Conservation (phyloP, 2,113 vertebrate genomes). For the Syrrhaptes paradoxus region DNA sequence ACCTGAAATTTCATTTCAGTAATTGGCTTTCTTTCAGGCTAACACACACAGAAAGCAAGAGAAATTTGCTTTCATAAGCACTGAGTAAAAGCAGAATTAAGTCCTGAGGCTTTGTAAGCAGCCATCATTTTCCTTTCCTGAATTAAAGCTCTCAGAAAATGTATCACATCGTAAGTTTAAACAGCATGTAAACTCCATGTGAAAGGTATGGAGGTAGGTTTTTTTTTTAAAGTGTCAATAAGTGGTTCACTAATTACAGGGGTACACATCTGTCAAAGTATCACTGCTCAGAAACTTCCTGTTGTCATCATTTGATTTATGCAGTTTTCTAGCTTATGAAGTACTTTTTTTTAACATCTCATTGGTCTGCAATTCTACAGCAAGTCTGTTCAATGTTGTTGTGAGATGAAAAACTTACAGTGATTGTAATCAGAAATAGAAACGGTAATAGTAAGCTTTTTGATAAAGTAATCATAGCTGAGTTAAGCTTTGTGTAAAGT, state of each 20-base stretch:
- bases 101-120: background rate
- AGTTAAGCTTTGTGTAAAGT: background rate
- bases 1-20: background rate
- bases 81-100: background rate
- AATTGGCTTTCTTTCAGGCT: background rate
- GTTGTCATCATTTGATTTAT: background rate
- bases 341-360: background rate
- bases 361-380: background rate
- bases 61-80: background rate
- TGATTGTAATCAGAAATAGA: background rate
- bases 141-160: background rate
- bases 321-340: background rate
- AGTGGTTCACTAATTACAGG: background rate
- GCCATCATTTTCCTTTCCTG: background rate
- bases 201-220: accelerated
- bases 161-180: background rate
- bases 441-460: background rate
- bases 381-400: background rate
- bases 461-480: background rate
- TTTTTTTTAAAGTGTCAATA: background rate
- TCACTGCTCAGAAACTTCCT: background rate
- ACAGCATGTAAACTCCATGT: background rate
- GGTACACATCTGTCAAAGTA: background rate
- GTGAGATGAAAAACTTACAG: background rate
- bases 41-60: background rate